A percentile compares a stretch with the other conserved stretches of the same genome.
phyloP scores from a whole-genome alignment of 1,140 invertebrate species.

The fruit fly (Drosophila melanogaster) region DNA sequence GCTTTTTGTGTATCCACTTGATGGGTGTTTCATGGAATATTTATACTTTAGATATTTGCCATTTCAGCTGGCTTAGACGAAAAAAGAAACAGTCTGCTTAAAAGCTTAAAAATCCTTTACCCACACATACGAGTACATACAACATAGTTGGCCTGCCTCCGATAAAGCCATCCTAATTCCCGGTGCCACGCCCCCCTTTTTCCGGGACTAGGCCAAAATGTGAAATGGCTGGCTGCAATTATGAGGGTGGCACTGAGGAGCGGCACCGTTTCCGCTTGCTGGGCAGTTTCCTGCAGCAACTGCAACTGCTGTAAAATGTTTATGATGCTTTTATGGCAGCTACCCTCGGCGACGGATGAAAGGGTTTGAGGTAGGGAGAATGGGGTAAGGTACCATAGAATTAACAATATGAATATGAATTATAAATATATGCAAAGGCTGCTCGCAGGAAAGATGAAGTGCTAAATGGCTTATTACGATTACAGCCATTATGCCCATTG shows the following conservation, averaged over 20 bases:
- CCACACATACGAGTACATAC: neutral
- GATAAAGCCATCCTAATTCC: conserved; percentile 41
- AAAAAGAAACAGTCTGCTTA: conserved; percentile 11
- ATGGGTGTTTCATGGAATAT: neutral
- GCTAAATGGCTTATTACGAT: conserved; percentile 77
- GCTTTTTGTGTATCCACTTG: neutral
- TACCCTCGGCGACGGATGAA: conserved; percentile 30
- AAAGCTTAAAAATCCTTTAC: conserved; percentile 25
- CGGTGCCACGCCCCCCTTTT: conserved; percentile 8
- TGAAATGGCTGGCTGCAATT: conserved; percentile 58
- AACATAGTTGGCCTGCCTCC: neutral
- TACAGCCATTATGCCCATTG: conserved; percentile 62
- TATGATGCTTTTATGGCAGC: conserved; percentile 77
- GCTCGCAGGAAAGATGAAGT: conserved; percentile 39
- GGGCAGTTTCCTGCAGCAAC: conserved; percentile 63
- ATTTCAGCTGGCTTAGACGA: neutral
- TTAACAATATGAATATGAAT: conserved; percentile 77
- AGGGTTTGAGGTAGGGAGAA: neutral
- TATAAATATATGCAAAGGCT: conserved; percentile 67
- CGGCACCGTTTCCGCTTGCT: conserved; percentile 38
- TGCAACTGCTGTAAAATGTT: conserved; percentile 81
- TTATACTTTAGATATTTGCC: conserved; percentile 7
- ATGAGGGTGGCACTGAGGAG: conserved; percentile 26
- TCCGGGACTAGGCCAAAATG: conserved; percentile 47
- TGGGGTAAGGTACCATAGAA: conserved; percentile 36